Evolutionary conservation across 1,140 invertebrate species (phyloP), one percentile per base, ranked within the genome.

Genomic region (Sarcophaga bullata): DNA sequence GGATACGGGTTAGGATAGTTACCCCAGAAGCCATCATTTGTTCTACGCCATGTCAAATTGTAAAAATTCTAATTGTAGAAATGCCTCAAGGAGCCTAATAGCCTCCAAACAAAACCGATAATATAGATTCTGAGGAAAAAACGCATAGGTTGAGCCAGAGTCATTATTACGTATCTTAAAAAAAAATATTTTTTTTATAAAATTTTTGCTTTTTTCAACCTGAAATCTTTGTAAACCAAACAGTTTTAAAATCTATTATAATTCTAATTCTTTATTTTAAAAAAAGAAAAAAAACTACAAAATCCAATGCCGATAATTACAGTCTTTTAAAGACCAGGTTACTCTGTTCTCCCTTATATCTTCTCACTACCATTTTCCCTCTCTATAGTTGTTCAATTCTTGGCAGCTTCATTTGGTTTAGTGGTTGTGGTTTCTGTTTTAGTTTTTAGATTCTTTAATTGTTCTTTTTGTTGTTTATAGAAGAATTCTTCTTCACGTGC

Each of bases 401-500:
- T 62, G 72, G 50, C 82, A 68, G 17, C 17, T 68, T 73, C 62
- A 17, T 81, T 46, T 58, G 82, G 47, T n/a, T 46, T 62, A 11
- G 72, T 52, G 47, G 58, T 47, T 62, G 80, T 86, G 15, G 68
- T 68, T 25, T 86, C 91, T n/a, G 97, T 90, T 85, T 94, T 93
- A 0, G 92, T 90, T 86, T 95, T 95, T 52, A 97, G 85, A 84
- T 95, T 93, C 72, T 92, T 87, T 0, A 98, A 84, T 87, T 97
- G 96, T 86, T 97, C 93, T 84, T 93, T 94, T 96, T 97, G 95
- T 93, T 96, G 92, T 90, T 96, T 97, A 85, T 97, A 95, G 90
- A 98, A 98, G 89, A 96, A 98, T 91, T 98, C 95, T 86, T 98
- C 97, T 91, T 99, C 97, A 72, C 94, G 92, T 0, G 96, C 97